Conservation (phyloP, 2,797 vertebrate genomes). For the Phalloptychus januarius region DNA sequence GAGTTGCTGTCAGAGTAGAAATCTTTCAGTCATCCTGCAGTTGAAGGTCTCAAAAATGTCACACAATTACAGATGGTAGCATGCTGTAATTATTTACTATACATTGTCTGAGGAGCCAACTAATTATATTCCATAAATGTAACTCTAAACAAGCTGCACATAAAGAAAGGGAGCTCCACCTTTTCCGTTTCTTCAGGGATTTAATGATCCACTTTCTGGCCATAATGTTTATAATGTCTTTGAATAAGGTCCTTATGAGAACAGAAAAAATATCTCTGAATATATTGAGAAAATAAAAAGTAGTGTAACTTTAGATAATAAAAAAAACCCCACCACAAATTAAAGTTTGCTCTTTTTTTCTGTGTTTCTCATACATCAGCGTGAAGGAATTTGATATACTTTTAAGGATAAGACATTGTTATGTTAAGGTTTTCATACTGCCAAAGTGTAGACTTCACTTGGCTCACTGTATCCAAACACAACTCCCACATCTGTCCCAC, state of each 20-base stretch:
- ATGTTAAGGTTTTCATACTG: not conserved
- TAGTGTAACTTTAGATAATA: not conserved
- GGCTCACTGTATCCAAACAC: conserved; percentile 15
- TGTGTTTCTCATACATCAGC: not conserved
- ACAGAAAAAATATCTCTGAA: not conserved
- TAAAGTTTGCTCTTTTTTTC: not conserved
- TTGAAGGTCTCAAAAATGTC: not conserved
- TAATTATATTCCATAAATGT: not conserved
- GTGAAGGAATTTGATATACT: not conserved
- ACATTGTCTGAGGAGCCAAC: not conserved
- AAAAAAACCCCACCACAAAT: too few species aligned
- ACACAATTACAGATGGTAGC: not conserved
- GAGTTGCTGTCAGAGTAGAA: not conserved
- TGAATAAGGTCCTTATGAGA: not conserved
- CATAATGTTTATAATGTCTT: not conserved
- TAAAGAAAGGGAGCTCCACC: not conserved
- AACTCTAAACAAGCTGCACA: not conserved
- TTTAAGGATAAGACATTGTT: not conserved
- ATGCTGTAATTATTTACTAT: not conserved
- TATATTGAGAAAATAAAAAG: not conserved
- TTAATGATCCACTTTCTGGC: not conserved
- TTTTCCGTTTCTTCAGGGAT: not conserved
- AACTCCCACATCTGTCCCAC: conserved; percentile 7
- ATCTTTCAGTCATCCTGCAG: not conserved
- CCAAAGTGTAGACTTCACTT: not conserved